Evolutionary conservation across 2,113 vertebrate species (phyloP).

Genomic region (Haplochromis burtoni): DNA sequence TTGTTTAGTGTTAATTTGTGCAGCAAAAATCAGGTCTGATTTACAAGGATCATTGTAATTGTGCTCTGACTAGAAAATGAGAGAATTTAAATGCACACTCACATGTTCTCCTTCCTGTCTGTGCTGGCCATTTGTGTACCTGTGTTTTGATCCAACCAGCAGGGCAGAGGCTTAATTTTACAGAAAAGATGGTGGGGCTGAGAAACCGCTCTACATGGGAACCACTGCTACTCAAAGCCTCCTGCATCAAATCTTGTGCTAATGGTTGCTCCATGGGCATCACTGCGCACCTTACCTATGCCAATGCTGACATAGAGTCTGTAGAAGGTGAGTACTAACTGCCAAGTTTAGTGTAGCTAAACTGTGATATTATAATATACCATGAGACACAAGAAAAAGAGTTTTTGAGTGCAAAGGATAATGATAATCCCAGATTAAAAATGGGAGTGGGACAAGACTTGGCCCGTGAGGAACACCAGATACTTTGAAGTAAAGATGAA

Average conservation of each 20-base stretch:
- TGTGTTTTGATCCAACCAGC: not conserved
- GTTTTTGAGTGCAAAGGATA: not conserved
- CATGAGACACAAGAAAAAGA: not conserved
- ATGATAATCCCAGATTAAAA: not conserved
- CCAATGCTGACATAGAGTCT: constrained; percentile 77
- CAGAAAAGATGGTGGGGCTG: constrained; percentile 83
- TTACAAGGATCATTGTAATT: not conserved
- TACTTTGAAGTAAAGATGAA: not conserved
- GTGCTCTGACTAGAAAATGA: constrained; percentile 12
- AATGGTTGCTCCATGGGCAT: constrained; percentile 87
- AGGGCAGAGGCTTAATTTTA: not conserved
- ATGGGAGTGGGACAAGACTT: not conserved
- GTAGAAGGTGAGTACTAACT: constrained; percentile 79
- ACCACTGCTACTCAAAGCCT: constrained; percentile 85
- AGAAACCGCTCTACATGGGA: constrained; percentile 85
- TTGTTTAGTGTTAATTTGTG: not conserved
- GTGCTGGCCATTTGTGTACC: not conserved
- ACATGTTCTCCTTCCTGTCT: not conserved
- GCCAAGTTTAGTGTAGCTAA: not conserved
- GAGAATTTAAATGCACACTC: constrained; percentile 33
- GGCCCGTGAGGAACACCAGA: not conserved
- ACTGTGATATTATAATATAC: not conserved
- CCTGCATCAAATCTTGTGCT: constrained; percentile 85
- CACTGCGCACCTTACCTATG: constrained; percentile 81
- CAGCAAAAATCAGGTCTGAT: not conserved